Conservation (phyloP, 1,140 invertebrate genomes). For the Drosophila pallidifrons region DNA sequence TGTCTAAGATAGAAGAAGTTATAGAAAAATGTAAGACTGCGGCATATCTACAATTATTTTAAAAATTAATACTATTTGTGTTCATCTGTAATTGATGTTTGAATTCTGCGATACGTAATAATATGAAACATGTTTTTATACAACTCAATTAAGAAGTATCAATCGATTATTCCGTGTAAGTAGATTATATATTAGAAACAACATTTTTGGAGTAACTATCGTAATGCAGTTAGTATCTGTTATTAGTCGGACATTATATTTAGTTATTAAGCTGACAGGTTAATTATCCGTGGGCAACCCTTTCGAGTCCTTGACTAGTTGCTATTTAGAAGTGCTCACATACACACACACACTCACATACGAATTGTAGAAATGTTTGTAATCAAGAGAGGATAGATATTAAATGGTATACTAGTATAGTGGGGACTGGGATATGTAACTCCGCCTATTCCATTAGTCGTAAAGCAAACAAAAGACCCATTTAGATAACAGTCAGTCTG, state of each 20-base stretch:
- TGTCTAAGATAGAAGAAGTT: too few relatives aligned
- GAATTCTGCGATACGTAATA: background rate
- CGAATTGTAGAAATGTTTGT: constrained; percentile 51
- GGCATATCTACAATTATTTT: too few relatives aligned
- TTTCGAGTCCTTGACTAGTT: constrained; percentile 37
- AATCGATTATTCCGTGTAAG: background rate
- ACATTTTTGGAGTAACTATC: background rate
- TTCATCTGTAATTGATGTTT: too few relatives aligned
- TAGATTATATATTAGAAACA: background rate
- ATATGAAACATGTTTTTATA: too few relatives aligned
- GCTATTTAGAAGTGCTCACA: constrained; percentile 6
- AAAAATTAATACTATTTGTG: too few relatives aligned
- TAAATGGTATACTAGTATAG: constrained; percentile 19
- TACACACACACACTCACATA: constrained; percentile 1
- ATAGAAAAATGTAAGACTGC: too few relatives aligned
- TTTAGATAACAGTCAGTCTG: constrained; percentile 71
- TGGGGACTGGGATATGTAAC: constrained; percentile 21
- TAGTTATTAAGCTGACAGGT: constrained; percentile 67
- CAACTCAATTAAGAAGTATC: background rate
- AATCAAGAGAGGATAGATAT: constrained; percentile 47
- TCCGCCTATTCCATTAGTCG: constrained; percentile 68
- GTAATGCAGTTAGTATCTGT: constrained; percentile 13
- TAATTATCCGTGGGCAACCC: constrained; percentile 53
- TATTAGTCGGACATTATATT: constrained; percentile 23
- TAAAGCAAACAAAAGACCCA: constrained; percentile 76